Percentiles rank a stretch among this genome's conserved stretches.
phyloP scores from a whole-genome alignment of 2,888 invertebrate genomes.

The Caenorhabditis sp. region DNA sequence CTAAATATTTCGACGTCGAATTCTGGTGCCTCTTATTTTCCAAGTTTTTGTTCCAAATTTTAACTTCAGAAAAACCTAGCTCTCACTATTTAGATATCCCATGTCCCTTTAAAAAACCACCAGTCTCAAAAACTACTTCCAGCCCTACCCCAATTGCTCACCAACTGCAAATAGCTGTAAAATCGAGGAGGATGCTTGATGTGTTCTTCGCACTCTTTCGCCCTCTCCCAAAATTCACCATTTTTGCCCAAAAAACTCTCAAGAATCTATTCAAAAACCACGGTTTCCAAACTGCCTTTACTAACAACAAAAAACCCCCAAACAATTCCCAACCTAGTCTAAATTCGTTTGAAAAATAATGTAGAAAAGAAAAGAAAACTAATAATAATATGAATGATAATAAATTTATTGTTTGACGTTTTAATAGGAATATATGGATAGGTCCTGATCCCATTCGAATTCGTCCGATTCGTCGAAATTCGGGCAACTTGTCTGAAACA shows the following conservation, averaged over 20 bases:
- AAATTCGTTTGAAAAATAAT: too few species aligned
- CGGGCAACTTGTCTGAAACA: conserved; percentile 14
- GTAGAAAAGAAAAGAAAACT: too few species aligned
- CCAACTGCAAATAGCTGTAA: conserved; percentile 67
- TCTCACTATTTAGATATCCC: too few species aligned
- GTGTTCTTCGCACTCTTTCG: neutral
- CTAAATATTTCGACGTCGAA: too few species aligned
- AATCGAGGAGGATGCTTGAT: neutral
- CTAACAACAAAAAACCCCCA: too few species aligned
- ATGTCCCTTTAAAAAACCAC: too few species aligned
- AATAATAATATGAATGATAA: neutral
- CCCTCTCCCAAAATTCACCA: neutral
- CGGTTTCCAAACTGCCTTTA: too few species aligned
- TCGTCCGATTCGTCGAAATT: conserved; percentile 27
- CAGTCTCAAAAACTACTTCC: conserved; percentile 9
- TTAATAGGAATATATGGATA: neutral
- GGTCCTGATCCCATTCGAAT: conserved; percentile 48
- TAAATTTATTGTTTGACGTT: neutral
- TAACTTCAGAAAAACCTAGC: too few species aligned
- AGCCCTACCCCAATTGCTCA: conserved; percentile 63
- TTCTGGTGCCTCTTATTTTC: too few species aligned
- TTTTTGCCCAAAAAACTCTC: neutral
- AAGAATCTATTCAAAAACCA: too few species aligned
- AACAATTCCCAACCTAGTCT: too few species aligned
- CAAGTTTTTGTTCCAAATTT: too few species aligned